These are phyloP conservation scores for Rhincodon typus DNA, from an alignment of 2,797 vertebrate genomes.

Conservation along the genomic window DNA sequence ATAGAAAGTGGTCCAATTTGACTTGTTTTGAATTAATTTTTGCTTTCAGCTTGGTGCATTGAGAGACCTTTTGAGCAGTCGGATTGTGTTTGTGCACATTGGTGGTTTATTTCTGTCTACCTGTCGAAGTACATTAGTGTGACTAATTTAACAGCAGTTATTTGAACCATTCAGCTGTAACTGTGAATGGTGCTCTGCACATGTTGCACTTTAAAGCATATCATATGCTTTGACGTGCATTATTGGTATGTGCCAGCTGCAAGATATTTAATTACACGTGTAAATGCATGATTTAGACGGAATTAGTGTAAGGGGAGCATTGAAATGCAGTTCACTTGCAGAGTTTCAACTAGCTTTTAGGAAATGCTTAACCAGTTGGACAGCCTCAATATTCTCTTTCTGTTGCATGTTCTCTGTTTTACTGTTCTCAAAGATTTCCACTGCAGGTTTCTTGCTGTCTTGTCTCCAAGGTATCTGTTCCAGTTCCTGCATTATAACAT, in stretches of 20 bases:
- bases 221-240: background rate
- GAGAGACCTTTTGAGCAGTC: background rate
- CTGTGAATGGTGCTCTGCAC: background rate
- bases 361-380: background rate
- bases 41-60: background rate
- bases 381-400: background rate
- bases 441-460: background rate
- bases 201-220: background rate
- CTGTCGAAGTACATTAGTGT: background rate
- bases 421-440: background rate
- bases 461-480: background rate
- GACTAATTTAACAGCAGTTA: background rate
- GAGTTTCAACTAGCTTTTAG: background rate
- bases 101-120: background rate
- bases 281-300: background rate
- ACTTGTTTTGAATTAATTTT: background rate
- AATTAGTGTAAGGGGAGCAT: background rate
- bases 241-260: background rate
- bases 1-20: background rate
- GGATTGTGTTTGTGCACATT: background rate
- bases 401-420: background rate
- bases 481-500: background rate
- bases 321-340: background rate
- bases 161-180: background rate
- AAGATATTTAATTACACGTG: conserved; percentile 2